These are phyloP conservation scores for Zelleria hepariella DNA, from an alignment of 2,888 invertebrate species.

Conservation along the genomic window DNA sequence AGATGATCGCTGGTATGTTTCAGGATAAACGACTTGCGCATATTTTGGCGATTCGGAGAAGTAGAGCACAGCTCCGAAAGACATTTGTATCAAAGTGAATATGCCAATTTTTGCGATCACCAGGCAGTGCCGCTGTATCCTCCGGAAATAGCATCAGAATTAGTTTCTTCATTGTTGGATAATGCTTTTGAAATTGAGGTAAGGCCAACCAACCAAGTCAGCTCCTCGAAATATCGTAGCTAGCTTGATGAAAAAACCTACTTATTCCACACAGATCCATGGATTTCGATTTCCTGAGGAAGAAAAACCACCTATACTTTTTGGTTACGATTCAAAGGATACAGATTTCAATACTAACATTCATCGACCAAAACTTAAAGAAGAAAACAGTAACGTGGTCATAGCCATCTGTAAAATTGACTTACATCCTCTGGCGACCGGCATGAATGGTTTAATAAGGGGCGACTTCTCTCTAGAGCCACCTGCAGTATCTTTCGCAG, in stretches of 20 bases:
- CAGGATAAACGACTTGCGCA: not conserved
- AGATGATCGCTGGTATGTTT: too few relatives aligned
- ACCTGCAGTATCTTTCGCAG: conserved; percentile 20
- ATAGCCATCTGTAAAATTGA: conserved; percentile 51
- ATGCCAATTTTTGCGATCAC: conserved; percentile 25
- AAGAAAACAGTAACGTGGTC: conserved; percentile 31
- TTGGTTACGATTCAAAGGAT: conserved; percentile 41
- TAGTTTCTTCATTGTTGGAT: conserved; percentile 32
- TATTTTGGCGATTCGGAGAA: conserved; percentile 31
- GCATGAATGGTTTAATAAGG: conserved; percentile 30
- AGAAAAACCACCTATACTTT: conserved; percentile 23
- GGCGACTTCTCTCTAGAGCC: conserved; percentile 52
- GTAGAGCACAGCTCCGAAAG: conserved; percentile 29
- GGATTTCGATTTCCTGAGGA: conserved; percentile 23
- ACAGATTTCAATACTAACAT: conserved; percentile 23
- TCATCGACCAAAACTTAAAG: conserved; percentile 14
- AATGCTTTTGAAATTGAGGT: conserved; percentile 40
- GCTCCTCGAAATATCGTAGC: too few relatives aligned
- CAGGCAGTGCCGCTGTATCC: conserved; percentile 28
- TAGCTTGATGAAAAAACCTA: too few relatives aligned
- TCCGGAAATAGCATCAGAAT: conserved; percentile 19
- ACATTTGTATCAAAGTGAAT: not conserved
- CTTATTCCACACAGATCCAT: conserved; percentile 36
- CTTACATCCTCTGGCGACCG: conserved; percentile 30
- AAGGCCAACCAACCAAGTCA: too few relatives aligned